phyloP scores from a whole-genome alignment of 1,140 invertebrate species.

The Thrips palmi region DNA sequence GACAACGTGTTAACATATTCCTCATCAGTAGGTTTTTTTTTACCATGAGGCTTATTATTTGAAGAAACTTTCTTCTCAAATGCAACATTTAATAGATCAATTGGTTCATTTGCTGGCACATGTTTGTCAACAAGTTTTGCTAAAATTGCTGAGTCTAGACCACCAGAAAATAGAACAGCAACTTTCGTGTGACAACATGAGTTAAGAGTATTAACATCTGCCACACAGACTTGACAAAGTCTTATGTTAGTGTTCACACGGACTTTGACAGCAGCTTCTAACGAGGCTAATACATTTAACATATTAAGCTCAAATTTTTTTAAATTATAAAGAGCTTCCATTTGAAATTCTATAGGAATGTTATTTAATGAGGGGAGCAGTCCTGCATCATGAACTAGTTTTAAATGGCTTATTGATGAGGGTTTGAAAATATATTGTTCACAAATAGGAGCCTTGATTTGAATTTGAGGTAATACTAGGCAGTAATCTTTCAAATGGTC shows the following conservation, averaged over 20 bases:
- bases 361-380: no score
- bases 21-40: slow-evolving; percentile 10
- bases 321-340: no score
- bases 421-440: no score
- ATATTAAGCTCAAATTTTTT: no score
- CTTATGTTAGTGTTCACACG: slow-evolving; percentile 41
- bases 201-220: background rate
- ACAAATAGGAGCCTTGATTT: no score
- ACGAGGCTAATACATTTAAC: no score
- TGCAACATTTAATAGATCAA: slow-evolving; percentile 95
- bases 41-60: slow-evolving; percentile 10
- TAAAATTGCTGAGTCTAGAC: slow-evolving; percentile 82
- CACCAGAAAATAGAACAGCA: slow-evolving; percentile 86
- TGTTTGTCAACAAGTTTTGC: slow-evolving; percentile 60
- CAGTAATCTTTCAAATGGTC: no score
- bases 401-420: no score
- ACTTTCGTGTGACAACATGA: slow-evolving; percentile 51
- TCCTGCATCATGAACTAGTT: no score
- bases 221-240: slow-evolving; percentile 43
- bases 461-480: no score
- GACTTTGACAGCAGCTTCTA: slow-evolving; percentile 36
- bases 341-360: no score
- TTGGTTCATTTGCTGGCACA: slow-evolving; percentile 43
- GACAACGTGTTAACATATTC: slow-evolving; percentile 18
- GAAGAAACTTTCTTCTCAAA: slow-evolving; percentile 54